phyloP scores from a whole-genome alignment of 2,797 vertebrate species.

The Acipenser ruthenus region DNA sequence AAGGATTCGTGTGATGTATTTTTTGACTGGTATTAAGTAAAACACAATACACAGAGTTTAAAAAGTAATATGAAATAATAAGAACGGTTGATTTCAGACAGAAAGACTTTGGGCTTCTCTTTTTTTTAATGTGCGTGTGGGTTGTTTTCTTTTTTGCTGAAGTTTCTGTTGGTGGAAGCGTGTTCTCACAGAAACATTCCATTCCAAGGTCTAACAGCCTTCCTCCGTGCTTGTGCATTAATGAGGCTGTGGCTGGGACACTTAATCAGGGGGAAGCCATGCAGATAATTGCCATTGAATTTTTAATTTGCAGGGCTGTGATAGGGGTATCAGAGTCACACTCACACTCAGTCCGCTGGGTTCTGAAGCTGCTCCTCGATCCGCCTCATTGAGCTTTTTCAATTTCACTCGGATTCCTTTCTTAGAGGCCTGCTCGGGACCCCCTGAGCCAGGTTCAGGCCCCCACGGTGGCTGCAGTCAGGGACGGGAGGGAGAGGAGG shows the following conservation, averaged over 20 bases:
- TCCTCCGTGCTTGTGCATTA: constrained; percentile 84
- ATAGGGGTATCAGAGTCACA: constrained; percentile 73
- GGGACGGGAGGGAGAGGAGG: constrained; percentile 36
- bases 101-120: background rate
- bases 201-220: constrained; percentile 71
- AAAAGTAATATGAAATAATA: too few relatives aligned
- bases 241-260: constrained; percentile 71
- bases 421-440: constrained; percentile 19
- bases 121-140: constrained; percentile 5
- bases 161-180: constrained; percentile 64
- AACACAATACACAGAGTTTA: too few relatives aligned
- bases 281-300: constrained; percentile 93
- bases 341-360: constrained; percentile 26
- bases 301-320: constrained; percentile 76
- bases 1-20: too few relatives aligned
- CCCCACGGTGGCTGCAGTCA: constrained; percentile 13
- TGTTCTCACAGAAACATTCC: constrained; percentile 76
- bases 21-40: too few relatives aligned
- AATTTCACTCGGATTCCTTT: constrained; percentile 59
- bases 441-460: constrained; percentile 4
- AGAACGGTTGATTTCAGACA: too few relatives aligned
- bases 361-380: constrained; percentile 51
- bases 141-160: constrained; percentile 43
- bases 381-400: constrained; percentile 58
- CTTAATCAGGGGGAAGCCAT: constrained; percentile 84